A percentile compares a stretch with the other conserved stretches of the same genome.
Conservation (phyloP, 2,113 vertebrate species). For the Poicephalus meyeri region DNA sequence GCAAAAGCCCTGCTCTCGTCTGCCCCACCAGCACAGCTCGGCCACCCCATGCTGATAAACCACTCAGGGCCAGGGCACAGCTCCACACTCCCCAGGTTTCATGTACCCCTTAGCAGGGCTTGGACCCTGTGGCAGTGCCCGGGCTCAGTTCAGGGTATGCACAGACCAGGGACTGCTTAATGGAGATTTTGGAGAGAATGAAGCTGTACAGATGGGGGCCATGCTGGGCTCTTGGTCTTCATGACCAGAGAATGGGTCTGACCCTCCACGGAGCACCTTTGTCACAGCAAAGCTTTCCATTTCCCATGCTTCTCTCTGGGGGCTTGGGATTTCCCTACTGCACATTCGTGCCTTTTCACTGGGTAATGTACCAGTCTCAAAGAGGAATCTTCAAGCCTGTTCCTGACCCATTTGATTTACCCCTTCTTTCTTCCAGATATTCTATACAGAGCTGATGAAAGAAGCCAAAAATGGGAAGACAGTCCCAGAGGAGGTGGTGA, state of each 20-base stretch:
- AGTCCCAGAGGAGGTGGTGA: conserved; percentile 84
- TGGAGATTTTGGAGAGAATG: neutral
- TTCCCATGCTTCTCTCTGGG: neutral
- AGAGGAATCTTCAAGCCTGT: neutral
- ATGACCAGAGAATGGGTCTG: neutral
- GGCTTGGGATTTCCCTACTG: neutral
- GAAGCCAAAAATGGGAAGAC: conserved; percentile 79
- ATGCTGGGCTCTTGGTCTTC: neutral
- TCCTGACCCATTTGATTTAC: neutral
- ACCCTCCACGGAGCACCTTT: neutral
- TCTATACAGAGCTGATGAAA: conserved; percentile 80
- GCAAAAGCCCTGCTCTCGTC: neutral
- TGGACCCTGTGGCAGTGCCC: neutral
- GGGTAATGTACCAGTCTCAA: neutral
- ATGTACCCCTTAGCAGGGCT: neutral
- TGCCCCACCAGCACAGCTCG: neutral
- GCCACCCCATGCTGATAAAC: neutral
- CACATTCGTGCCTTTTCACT: neutral
- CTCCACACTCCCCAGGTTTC: neutral
- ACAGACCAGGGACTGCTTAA: neutral
- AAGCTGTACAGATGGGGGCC: neutral
- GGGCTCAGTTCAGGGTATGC: neutral
- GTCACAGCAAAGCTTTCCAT: neutral
- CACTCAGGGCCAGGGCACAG: neutral
- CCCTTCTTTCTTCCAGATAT: conserved; percentile 72